A percentile compares a stretch with the other conserved stretches of the same genome.
These are phyloP conservation scores for Cryptotis parvus DNA, from an alignment of 2,113 vertebrate species.

Conservation along the genomic window DNA sequence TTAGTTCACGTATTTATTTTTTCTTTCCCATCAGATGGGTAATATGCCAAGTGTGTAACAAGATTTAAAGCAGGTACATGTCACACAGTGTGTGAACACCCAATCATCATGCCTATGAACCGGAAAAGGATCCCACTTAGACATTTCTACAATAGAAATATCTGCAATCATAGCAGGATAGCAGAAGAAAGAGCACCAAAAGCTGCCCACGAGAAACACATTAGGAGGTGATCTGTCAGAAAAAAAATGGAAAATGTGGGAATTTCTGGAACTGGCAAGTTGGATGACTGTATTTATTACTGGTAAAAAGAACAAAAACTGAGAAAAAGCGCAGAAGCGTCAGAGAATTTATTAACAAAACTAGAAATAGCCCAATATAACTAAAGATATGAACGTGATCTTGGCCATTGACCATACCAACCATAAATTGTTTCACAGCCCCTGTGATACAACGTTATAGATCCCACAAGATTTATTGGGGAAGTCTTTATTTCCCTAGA, in stretches of 20 bases:
- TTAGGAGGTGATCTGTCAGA: background rate
- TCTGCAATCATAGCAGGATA: background rate
- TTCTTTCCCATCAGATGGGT: too few species aligned
- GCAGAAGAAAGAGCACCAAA: background rate
- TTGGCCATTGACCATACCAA: background rate
- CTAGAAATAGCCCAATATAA: conserved; percentile 1
- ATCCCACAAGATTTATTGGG: background rate
- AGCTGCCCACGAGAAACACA: background rate
- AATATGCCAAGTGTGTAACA: too few species aligned
- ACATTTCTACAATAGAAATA: background rate
- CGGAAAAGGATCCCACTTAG: background rate
- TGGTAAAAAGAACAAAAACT: background rate
- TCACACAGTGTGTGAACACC: too few species aligned
- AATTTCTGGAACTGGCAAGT: conserved; percentile 19
- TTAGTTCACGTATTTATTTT: background rate
- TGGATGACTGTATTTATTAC: background rate
- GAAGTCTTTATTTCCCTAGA: background rate
- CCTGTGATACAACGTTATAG: background rate
- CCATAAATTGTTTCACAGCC: background rate
- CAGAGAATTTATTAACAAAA: conserved; percentile 23
- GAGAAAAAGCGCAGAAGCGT: background rate
- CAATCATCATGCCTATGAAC: too few species aligned
- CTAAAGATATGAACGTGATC: background rate
- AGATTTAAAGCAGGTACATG: too few species aligned
- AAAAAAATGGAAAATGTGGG: background rate